Evolutionary conservation across 2,888 invertebrate species (phyloP), one percentile per base, ranked within the genome.

Genomic region (Tenthredo livida): DNA sequence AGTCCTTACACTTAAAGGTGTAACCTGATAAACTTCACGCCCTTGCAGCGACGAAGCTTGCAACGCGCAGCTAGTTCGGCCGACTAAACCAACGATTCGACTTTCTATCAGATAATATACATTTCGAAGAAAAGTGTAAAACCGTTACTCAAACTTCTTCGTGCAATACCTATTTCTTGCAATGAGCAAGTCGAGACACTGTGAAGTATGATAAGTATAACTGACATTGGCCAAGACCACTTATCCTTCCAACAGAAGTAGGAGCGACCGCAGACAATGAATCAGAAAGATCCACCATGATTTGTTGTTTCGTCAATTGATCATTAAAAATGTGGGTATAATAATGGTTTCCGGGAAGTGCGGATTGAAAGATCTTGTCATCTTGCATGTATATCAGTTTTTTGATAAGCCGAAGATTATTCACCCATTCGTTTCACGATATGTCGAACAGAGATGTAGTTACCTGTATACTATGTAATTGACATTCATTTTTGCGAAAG

Each of bases 11-110:
- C 67, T 83, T 29, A 21, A 33, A 83, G 83, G 83, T 83, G 83
- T 83, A 83, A 83, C 67, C 17, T 70, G 83, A 83, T 58, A 58
- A 83, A 83, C 37, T 25, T 80, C 21, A 80, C 37, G 58, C 83
- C 15, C 83, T 54, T 54, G n/a, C 29, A 43, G 29, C 50, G 15
- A 54, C 50, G 25, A 77, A 47, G 29, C 77, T 54, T 77, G 29
- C 29, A 17, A 29, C 50, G 33, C 7, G 29, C 43, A 15, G n/a
- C 17, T 33, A 29, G 29, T 12, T 33, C 33, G 17, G 17, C 33
- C 15, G 29, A 12, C 65, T 67, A 29, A 29, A 29, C 6, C 5
- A 25, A 67, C 17, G 33, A 15, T 33, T 17, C 33, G 29, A 67
- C 67, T 29, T 67, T 67, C 17, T 67, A 33, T 33, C 33, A 17